Evolutionary conservation across 2,113 vertebrate genomes (phyloP).

Genomic region (Diadophis punctatus): DNA sequence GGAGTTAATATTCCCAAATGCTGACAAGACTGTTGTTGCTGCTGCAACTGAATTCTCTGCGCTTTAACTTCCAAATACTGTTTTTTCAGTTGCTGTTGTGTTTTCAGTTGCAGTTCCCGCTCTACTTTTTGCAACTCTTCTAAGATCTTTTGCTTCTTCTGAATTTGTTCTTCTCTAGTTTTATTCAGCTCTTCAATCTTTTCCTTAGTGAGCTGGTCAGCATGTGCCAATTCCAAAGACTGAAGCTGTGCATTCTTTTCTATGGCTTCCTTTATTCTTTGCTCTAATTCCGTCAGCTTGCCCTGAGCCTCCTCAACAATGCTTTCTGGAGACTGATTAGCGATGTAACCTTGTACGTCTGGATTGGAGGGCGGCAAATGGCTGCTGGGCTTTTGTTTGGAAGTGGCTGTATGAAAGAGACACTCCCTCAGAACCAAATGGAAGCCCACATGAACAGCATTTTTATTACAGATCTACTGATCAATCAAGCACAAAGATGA

Average conservation of each 20-base stretch:
- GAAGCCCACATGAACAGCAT: slow-evolving; percentile 77
- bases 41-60: slow-evolving; percentile 83
- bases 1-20: slow-evolving; percentile 81
- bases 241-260: slow-evolving; percentile 97
- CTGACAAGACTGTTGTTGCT: slow-evolving; percentile 74
- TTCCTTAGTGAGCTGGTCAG: slow-evolving; percentile 99
- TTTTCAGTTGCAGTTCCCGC: slow-evolving; percentile 97
- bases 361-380: slow-evolving; percentile 81
- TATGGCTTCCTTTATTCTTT: slow-evolving; percentile 98
- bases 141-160: slow-evolving; percentile 99
- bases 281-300: slow-evolving; percentile 98
- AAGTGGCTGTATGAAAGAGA: slow-evolving; percentile 86
- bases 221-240: slow-evolving; percentile 96
- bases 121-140: slow-evolving; percentile 99
- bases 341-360: slow-evolving; percentile 84
- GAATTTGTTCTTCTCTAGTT: slow-evolving; percentile 97
- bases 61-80: slow-evolving; percentile 99
- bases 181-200: slow-evolving; percentile 99
- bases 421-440: slow-evolving; percentile 79
- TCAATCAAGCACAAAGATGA: slow-evolving; percentile 57
- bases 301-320: slow-evolving; percentile 99
- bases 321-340: slow-evolving; percentile 97
- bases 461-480: slow-evolving; percentile 73
- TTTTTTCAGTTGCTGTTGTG: slow-evolving; percentile 99
- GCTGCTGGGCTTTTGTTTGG: slow-evolving; percentile 95